Evolutionary conservation across 2,113 vertebrate genomes (phyloP), one percentile per base, ranked within the genome.

Genomic region (Anser cygnoides): DNA sequence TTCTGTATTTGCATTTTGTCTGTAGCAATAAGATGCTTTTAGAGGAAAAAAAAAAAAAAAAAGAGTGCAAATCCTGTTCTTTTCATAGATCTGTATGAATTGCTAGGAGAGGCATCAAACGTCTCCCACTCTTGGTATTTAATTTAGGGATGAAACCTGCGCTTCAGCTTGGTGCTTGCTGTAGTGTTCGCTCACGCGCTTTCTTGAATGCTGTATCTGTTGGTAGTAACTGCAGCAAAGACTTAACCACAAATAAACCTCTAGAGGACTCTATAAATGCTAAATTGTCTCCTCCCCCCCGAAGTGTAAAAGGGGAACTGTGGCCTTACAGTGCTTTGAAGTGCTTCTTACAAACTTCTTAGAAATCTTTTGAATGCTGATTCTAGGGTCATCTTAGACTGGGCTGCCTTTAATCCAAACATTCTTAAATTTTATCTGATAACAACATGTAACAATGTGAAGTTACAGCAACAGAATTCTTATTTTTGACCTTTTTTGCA

Each of bases 11-110:
- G 67, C 1, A 0, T 82, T 92, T 85, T 92, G 92, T 89, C 74
- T 89, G 55, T 93, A 74, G 78, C 44, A 85, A 44, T 93, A 28
- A 83, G 82, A 62, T 87, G 52, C 22, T 92, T 90, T 77, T 90
- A 35, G 62, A 18, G 49, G n/a, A 55, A 92, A 82, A 54, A 54
- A 72, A 92, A 84, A 44, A 0, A 31, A 25, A 37, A 44, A 0
- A 31, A 25, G 37, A 0, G 8, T 87, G 70, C 35, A 66, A 39
- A 84, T 90, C 49, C 54, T 89, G 28, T 65, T 80, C 10, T 81
- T 68, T 75, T 70, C 43, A 5, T 8, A 66, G 70, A 89, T 39
- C 49, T 87, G 9, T 66, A 37, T 66, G 62, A 82, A 41, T 72
- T 75, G 21, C 89, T 87, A 83, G 57, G 65, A 54, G 43, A 71